These are phyloP conservation scores for Dendroctonus ponderosae DNA, from an alignment of 1,140 invertebrate species.

Conservation along the genomic window DNA sequence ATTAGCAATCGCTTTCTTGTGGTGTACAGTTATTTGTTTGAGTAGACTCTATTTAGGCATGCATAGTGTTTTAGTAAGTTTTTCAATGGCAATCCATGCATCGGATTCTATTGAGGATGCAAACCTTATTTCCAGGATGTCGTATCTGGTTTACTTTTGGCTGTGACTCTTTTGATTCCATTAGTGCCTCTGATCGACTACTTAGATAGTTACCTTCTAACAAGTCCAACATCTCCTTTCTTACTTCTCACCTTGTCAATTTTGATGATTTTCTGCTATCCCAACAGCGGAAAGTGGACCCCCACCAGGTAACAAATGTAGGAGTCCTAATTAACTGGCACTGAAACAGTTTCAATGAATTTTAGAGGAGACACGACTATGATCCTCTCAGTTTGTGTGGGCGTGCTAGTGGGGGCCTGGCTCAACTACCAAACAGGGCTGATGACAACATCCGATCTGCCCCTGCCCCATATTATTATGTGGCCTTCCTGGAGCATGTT, in stretches of 20 bases:
- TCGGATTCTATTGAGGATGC: too few species aligned
- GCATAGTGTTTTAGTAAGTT: constrained; percentile 79
- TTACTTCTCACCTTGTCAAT: constrained; percentile 64
- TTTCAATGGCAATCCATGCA: neutral
- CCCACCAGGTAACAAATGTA: constrained; percentile 66
- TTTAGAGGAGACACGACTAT: constrained; percentile 82
- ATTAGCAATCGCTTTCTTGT: constrained; percentile 56
- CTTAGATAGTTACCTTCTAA: constrained; percentile 72
- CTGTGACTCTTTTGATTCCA: constrained; percentile 65
- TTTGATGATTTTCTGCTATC: constrained; percentile 68
- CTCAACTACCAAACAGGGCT: constrained; percentile 75
- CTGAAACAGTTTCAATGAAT: constrained; percentile 37
- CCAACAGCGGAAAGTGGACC: constrained; percentile 75
- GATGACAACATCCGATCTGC: constrained; percentile 56
- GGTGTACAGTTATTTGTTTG: constrained; percentile 77
- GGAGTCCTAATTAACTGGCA: neutral
- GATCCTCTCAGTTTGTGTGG: constrained; percentile 77
- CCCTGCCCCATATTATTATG: constrained; percentile 71
- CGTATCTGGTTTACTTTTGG: constrained; percentile 68
- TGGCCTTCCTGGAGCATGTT: constrained; percentile 75
- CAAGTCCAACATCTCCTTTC: constrained; percentile 64
- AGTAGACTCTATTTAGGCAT: constrained; percentile 90
- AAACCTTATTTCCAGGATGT: constrained; percentile 65
- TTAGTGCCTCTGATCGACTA: constrained; percentile 72
- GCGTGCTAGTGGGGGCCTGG: constrained; percentile 79